Percentiles rank a stretch among this genome's conserved stretches.
phyloP scores from a whole-genome alignment of 2,113 vertebrate genomes.

The Elephas maximus region DNA sequence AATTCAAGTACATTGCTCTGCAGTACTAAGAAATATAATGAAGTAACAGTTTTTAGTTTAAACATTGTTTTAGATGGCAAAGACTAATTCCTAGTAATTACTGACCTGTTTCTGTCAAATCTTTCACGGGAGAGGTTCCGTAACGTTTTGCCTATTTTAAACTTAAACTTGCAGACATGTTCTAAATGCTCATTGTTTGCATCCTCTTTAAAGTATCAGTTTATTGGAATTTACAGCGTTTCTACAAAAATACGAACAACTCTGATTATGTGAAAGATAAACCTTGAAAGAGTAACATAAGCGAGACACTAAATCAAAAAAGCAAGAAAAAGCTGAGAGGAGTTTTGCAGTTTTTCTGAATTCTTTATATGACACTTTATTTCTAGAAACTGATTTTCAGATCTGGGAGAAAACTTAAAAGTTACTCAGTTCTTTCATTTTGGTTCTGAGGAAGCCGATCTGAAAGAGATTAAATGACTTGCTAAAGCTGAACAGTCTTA shows the following conservation, averaged over 20 bases:
- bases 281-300: neutral
- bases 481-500: neutral
- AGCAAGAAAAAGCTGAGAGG: neutral
- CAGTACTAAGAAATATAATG: neutral
- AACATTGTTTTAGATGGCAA: neutral
- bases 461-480: neutral
- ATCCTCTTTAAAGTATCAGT: neutral
- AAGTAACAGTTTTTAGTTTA: neutral
- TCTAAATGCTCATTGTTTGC: neutral
- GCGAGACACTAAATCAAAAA: conserved; percentile 7
- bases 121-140: neutral
- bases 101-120: neutral
- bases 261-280: neutral
- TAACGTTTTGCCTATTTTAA: conserved; percentile 22
- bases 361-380: neutral
- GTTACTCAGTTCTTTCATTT: neutral
- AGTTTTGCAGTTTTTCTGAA: neutral
- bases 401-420: conserved; percentile 9
- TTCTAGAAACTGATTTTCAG: conserved; percentile 26
- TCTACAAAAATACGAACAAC: neutral
- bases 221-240: conserved; percentile 44
- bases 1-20: neutral
- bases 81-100: neutral
- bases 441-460: neutral
- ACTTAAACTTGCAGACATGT: neutral